A percentile compares a stretch with the other conserved stretches of the same genome.
These are phyloP conservation scores for Anas capensis DNA, from an alignment of 2,797 vertebrate species.

Conservation along the genomic window DNA sequence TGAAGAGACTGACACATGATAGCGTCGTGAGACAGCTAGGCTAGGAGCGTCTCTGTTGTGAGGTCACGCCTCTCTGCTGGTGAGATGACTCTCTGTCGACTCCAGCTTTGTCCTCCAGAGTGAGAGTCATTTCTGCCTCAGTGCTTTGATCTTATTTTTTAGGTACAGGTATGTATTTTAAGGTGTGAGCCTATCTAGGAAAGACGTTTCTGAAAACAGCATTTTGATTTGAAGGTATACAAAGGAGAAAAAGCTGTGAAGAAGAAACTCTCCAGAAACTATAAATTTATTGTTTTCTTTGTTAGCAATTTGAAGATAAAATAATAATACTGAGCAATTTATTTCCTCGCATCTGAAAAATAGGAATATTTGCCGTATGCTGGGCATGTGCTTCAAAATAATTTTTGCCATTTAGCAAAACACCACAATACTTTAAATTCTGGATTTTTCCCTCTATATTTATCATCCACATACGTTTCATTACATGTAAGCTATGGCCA, in stretches of 20 bases:
- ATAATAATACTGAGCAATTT: neutral
- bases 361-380: fast-evolving
- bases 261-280: neutral
- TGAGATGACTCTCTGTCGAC: neutral
- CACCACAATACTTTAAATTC: neutral
- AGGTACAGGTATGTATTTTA: neutral
- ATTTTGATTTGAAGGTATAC: neutral
- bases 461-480: neutral
- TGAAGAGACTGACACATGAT: constrained; percentile 5
- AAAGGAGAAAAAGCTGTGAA: neutral
- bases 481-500: neutral
- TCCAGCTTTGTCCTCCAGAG: neutral
- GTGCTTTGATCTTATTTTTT: constrained; percentile 12
- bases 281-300: neutral
- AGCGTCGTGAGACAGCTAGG: neutral
- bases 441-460: neutral
- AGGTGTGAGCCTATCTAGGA: neutral
- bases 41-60: neutral
- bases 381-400: neutral
- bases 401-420: neutral
- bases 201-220: neutral
- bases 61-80: neutral
- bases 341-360: neutral
- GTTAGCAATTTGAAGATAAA: neutral
- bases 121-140: neutral